Conservation (phyloP, 2,113 vertebrate species). For the Phyllostomus discolor region DNA sequence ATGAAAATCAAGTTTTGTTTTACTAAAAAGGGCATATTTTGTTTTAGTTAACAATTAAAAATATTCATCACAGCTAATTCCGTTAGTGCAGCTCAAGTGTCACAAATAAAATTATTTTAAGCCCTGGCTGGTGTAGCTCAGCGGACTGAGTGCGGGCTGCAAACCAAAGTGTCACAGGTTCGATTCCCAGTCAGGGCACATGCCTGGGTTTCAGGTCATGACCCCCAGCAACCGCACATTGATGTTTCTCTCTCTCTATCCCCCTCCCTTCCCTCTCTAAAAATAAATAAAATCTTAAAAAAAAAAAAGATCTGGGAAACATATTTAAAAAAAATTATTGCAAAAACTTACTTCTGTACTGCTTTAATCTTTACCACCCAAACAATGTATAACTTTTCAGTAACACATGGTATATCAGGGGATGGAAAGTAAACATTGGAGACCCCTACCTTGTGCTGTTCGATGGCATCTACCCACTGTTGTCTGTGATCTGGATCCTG, state of each 20-base stretch:
- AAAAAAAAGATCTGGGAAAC: too few species aligned
- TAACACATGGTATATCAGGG: neutral
- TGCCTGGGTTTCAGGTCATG: too few species aligned
- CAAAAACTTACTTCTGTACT: neutral
- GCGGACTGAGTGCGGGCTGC: too few species aligned
- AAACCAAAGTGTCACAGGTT: too few species aligned
- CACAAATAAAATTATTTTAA: neutral
- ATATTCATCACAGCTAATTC: slow-evolving; percentile 3
- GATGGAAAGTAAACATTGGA: neutral
- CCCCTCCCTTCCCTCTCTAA: too few species aligned
- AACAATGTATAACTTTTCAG: neutral
- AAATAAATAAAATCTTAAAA: too few species aligned
- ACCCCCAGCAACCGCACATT: too few species aligned
- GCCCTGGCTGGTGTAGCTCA: too few species aligned
- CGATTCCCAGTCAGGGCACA: too few species aligned
- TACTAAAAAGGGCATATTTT: neutral
- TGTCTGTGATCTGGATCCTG: slow-evolving; percentile 94
- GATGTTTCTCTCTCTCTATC: too few species aligned
- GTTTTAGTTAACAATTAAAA: slow-evolving; percentile 32
- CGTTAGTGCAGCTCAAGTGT: neutral
- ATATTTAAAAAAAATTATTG: neutral
- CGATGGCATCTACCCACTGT: slow-evolving; percentile 96
- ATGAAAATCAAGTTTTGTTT: neutral
- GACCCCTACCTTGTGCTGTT: slow-evolving; percentile 93
- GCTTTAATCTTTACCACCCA: slow-evolving; percentile 6